Percentiles rank a stretch among this genome's conserved stretches.
Conservation (phyloP, 2,888 invertebrate genomes). For the Platerodrilus igneus region DNA sequence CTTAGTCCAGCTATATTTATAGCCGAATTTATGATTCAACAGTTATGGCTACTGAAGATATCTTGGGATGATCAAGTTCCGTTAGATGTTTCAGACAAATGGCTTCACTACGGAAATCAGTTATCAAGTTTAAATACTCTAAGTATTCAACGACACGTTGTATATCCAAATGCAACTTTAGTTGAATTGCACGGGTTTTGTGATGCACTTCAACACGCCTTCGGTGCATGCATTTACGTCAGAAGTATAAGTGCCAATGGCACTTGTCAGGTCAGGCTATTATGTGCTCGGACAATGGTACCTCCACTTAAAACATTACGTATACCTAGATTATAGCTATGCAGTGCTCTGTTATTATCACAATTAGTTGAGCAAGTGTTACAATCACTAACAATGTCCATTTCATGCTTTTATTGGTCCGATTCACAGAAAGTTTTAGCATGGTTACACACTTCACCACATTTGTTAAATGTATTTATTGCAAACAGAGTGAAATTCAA, state of each 20-base stretch:
- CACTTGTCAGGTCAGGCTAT: too few relatives aligned
- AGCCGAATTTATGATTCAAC: conserved; percentile 28
- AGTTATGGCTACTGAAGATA: conserved; percentile 24
- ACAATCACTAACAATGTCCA: background rate
- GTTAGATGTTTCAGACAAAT: conserved; percentile 9
- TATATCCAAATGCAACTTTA: background rate
- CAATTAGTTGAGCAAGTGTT: too few relatives aligned
- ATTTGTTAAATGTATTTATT: background rate
- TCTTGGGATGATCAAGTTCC: conserved; percentile 28
- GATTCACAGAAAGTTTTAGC: background rate
- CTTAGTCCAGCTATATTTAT: conserved; percentile 23
- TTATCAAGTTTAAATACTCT: conserved; percentile 15
- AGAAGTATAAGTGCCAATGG: too few relatives aligned
- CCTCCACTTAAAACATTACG: too few relatives aligned
- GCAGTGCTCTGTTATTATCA: too few relatives aligned
- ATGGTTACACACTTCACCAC: background rate
- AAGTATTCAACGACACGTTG: conserved; percentile 19
- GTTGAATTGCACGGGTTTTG: conserved; percentile 18
- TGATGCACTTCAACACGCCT: too few relatives aligned
- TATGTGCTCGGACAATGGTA: too few relatives aligned
- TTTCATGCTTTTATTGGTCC: background rate
- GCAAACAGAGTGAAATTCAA: conserved; percentile 2
- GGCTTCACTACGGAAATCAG: conserved; percentile 15
- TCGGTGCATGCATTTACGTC: too few relatives aligned
- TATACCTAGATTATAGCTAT: too few relatives aligned